These are phyloP conservation scores for Cheilosia vernalis DNA, from an alignment of 2,888 invertebrate species.

Conservation along the genomic window DNA sequence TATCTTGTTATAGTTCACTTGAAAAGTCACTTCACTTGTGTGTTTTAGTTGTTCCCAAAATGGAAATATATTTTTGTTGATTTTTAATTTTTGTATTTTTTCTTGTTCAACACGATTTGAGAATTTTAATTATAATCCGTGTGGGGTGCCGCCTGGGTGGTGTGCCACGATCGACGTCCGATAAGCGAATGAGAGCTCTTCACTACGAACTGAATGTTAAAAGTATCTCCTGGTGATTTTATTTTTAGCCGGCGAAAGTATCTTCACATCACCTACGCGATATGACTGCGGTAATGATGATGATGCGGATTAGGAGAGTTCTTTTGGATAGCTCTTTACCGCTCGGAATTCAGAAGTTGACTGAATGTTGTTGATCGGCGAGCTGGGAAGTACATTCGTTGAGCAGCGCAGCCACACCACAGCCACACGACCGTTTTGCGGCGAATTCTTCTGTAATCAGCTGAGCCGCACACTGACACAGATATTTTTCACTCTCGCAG, in stretches of 20 bases:
- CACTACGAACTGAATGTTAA: constrained; percentile 80
- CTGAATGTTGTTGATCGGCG: constrained; percentile 69
- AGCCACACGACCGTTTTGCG: constrained; percentile 65
- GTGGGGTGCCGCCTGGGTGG: constrained; percentile 25
- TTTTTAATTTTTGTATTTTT: constrained; percentile 42
- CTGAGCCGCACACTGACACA: constrained; percentile 49
- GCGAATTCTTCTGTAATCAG: constrained; percentile 72
- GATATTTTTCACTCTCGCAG: constrained; percentile 4
- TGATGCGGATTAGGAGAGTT: constrained; percentile 21
- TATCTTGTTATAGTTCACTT: constrained; percentile 58
- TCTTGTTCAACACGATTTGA: constrained; percentile 63
- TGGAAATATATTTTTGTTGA: constrained; percentile 6
- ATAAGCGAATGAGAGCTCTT: constrained; percentile 81
- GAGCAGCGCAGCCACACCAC: neutral
- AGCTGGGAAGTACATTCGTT: constrained; percentile 64
- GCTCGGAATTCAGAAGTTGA: constrained; percentile 63
- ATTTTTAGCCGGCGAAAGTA: constrained; percentile 75
- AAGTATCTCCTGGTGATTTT: constrained; percentile 66
- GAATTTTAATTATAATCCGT: constrained; percentile 73
- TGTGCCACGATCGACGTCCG: constrained; percentile 79
- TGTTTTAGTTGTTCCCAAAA: constrained; percentile 67
- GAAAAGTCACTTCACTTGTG: constrained; percentile 71
- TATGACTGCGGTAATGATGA: constrained; percentile 26
- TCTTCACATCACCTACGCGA: constrained; percentile 72
- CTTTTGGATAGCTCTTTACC: constrained; percentile 31